Base-by-base conservation (phyloP, 2,797 vertebrate genomes). In the Onychomys arenicola region DNA sequence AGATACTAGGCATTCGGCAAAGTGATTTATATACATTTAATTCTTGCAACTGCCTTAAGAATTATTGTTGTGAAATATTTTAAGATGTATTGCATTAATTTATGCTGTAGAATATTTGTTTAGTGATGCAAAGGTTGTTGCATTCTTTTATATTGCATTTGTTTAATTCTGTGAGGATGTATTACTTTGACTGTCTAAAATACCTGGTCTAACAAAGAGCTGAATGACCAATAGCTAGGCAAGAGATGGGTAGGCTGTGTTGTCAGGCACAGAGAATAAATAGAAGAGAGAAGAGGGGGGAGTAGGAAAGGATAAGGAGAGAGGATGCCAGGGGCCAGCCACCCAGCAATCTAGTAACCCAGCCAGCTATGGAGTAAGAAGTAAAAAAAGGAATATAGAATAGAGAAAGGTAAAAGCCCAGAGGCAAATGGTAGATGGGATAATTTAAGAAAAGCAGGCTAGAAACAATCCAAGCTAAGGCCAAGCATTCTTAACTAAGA, bases 11-110 rank as follows among this genome's bases (percentile, higher is more conserved):
- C 46, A 81, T 81, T 91, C 17, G 40, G 25, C 34, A 82, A 91
- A 94, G 61, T 65, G 57, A 37, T 95, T 94, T 78, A 65, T 29
- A 63, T 5, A 12, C n/a, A 88, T 87, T 90, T 69, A 43, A 86
- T 78, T 86, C 55, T 67, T 77, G 32, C 16, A 61, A 85, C 82
- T 85, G 46, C 34, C 71, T 84, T 84, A 61, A 96, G 52, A 80
- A 8, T 90, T 78, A 29, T 85, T 25, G 21, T 73, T 73, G 10
- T 73, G 71, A 21, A 25, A 73, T 40, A 73, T 73, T 40, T 40
- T 73, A 73, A 69, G 65, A 73, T 73, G 69, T 73, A 37, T 40
- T 73, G n/a, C 69, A 71, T 71, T 71, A 1, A 4, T 37, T 71
- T 71, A 71, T 71, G 69, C 69, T 37, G 17, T 71, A 19, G 17